Evolutionary conservation across 2,113 vertebrate genomes (phyloP), one percentile per base, ranked within the genome.

Genomic region (Nestor notabilis): DNA sequence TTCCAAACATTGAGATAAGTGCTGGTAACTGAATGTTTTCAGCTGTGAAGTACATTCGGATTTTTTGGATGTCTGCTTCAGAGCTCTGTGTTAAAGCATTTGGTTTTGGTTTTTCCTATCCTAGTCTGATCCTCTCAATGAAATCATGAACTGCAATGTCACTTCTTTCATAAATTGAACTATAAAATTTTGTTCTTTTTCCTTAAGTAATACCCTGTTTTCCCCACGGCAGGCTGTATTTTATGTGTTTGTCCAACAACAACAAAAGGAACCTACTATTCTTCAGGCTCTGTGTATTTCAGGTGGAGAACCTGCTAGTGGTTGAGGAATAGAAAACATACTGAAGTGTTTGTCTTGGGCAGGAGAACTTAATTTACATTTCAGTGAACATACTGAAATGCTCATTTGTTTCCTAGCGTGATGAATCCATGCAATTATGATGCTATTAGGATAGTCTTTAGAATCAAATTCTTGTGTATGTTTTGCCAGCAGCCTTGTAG

Each of bases 1-100:
- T 95, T 92, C 46, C 39, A 86, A 95, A 87, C 83, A 89, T 75
- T 91, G 81, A 39, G 75, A 31, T 94, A 93, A 95, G 83, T 95
- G 65, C 64, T 43, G 23, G 46, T 87, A 95, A 84, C 65, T 39
- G 43, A 83, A 77, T 87, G 24, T 80, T 95, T 93, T 93, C 46
- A 58, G 17, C 46, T 93, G 77, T 63, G 39, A 88, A 83, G 17
- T 76, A 8, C 64, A n/a, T 69, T 93, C 85, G 83, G 23, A 61
- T 66, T 91, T 95, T 90, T 91, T 43, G 17, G 39, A 21, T 95
- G 52, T 70, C 50, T 94, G 47, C 8, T 91, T 89, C 43, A 71
- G 61, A 71, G 27, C 33, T 56, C 16, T 53, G 13, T 55, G 33
- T 77, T 87, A 75, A 89, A 84, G 39, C 33, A 71, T 68, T 92